Conservation (phyloP, 2,888 invertebrate species). For the Agrochola macilenta region DNA sequence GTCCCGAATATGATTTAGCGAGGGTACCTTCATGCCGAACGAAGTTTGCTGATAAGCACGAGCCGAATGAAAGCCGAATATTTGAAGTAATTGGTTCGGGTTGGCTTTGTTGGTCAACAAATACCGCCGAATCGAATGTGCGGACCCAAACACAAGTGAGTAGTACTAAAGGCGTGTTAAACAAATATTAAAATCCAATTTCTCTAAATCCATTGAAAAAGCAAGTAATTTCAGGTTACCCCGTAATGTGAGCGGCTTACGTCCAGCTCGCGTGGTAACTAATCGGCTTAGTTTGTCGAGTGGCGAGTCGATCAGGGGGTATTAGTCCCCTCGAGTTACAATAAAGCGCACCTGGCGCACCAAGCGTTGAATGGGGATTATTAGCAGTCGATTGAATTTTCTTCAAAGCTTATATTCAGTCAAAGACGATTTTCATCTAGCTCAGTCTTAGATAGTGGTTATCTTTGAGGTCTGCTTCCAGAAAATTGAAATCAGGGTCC, state of each 20-base stretch:
- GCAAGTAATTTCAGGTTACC: conserved; percentile 32
- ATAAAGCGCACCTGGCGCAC: conserved; percentile 31
- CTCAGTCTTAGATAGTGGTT: neutral
- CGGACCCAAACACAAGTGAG: neutral
- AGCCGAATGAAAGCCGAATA: too few relatives aligned
- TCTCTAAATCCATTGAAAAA: conserved; percentile 16
- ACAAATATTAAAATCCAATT: conserved; percentile 10
- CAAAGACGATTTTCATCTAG: conserved; percentile 28
- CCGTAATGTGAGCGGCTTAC: conserved; percentile 44
- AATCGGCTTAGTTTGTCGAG: conserved; percentile 47
- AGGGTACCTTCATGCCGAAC: neutral
- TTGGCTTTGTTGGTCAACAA: neutral
- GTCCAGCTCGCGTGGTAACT: conserved; percentile 36
- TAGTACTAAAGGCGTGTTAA: neutral
- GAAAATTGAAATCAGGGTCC: conserved; percentile 1
- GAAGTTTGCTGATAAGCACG: neutral
- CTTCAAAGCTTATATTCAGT: conserved; percentile 22
- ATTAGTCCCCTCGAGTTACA: conserved; percentile 33
- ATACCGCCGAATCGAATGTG: neutral
- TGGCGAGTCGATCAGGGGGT: conserved; percentile 39
- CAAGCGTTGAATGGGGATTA: conserved; percentile 50
- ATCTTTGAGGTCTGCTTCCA: neutral
- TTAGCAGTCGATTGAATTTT: conserved; percentile 49
- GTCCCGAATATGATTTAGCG: neutral
- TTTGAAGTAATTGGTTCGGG: neutral